These are phyloP conservation scores for Ianthella basta DNA, from an alignment of 37 sponge, comb jelly and placozoan genomes.

Conservation along the genomic window DNA sequence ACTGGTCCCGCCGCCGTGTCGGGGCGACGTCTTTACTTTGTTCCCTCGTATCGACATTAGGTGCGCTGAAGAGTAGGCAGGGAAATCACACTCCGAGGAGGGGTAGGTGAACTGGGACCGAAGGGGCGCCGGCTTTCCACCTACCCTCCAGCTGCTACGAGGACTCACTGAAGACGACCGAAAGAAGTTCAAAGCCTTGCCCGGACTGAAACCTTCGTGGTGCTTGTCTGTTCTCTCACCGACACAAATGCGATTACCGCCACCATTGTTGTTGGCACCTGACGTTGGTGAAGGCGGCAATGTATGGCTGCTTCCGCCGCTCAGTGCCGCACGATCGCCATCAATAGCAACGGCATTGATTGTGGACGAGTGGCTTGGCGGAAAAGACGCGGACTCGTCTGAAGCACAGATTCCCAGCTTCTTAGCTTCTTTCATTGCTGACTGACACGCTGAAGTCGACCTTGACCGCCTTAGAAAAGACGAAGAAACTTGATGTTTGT, in stretches of 20 bases:
- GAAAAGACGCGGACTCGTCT: no score
- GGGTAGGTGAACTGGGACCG: neutral
- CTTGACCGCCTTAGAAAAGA: no score
- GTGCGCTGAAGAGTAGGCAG: neutral
- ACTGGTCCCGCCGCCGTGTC: neutral
- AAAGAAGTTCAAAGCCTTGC: neutral
- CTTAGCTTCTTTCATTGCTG: no score
- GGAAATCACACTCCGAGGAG: neutral
- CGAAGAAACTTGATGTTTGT: no score
- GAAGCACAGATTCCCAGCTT: no score
- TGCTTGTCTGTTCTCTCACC: neutral
- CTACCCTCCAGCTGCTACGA: neutral
- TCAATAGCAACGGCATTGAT: no score
- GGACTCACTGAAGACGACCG: constrained; percentile 8
- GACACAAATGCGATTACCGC: no score
- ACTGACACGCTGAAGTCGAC: no score
- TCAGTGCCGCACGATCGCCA: neutral
- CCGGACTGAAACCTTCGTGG: neutral
- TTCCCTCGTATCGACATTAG: constrained; percentile 26
- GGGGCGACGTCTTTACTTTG: constrained; percentile 24
- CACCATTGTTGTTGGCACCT: neutral
- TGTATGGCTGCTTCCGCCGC: constrained; percentile 6
- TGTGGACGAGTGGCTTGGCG: no score
- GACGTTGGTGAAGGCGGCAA: neutral
- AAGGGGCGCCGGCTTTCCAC: no score